phyloP scores from a whole-genome alignment of 2,888 invertebrate species.

The Sinopyrophorus schimmeli region DNA sequence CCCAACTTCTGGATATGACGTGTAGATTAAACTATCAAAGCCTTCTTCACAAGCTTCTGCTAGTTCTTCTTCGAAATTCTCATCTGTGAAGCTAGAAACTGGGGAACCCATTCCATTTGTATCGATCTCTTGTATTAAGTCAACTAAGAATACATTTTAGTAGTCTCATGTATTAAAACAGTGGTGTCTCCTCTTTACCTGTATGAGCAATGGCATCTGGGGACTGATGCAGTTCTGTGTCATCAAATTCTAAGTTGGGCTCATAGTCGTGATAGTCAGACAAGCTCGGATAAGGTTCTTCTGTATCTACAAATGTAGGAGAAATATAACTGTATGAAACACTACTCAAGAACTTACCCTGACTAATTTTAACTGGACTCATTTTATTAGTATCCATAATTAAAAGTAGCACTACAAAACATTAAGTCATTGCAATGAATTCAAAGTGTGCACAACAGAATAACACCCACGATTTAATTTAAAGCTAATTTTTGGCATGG shows the following conservation, averaged over 20 bases:
- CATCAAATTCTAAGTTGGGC: conserved; percentile 95
- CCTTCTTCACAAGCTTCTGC: conserved; percentile 62
- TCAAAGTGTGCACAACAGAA: conserved; percentile 5
- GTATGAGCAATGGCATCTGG: conserved; percentile 63
- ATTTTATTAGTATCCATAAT: conserved; percentile 37
- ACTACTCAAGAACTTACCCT: no score
- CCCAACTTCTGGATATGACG: conserved; percentile 60
- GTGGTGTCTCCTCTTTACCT: conserved; percentile 56
- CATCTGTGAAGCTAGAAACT: conserved; percentile 85
- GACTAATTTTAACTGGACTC: conserved; percentile 57
- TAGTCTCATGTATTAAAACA: conserved; percentile 2
- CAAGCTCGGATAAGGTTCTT: conserved; percentile 83
- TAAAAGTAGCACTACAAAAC: conserved; percentile 1
- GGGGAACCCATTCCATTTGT: conserved; percentile 64
- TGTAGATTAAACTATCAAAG: conserved; percentile 50
- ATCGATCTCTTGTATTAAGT: conserved; percentile 51
- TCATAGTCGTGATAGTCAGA: conserved; percentile 94
- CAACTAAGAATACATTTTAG: conserved; percentile 38
- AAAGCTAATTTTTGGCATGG: conserved; percentile 12
- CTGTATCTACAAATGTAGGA: no score
- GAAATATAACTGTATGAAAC: no score
- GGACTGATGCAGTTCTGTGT: conserved; percentile 80
- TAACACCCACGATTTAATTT: conserved; percentile 13
- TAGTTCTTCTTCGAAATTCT: conserved; percentile 88
- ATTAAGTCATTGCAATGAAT: conserved; percentile 22